phyloP scores from a whole-genome alignment of 1,140 invertebrate species.

The Diabrotica undecimpunctata region DNA sequence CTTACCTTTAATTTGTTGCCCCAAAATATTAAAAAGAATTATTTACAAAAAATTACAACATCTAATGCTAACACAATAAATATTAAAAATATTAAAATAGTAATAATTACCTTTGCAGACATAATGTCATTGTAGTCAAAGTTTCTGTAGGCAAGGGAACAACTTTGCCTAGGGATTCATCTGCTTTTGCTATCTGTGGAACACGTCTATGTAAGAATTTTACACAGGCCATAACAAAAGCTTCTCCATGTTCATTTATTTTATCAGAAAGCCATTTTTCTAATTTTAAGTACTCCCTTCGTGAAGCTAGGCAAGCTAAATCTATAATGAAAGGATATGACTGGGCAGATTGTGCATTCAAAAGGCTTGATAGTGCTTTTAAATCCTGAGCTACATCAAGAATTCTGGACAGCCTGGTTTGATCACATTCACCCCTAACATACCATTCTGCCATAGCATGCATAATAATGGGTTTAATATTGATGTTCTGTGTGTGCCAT shows the following conservation, averaged over 20 bases:
- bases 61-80: no score
- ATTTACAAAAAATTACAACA: no score
- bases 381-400: constrained; percentile 96
- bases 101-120: constrained; percentile 65
- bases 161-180: constrained; percentile 67
- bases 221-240: constrained; percentile 78
- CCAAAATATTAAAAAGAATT: no score
- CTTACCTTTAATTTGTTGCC: no score
- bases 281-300: constrained; percentile 94
- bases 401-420: constrained; percentile 87
- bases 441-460: constrained; percentile 98
- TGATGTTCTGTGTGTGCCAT: constrained; percentile 77
- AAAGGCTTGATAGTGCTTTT: constrained; percentile 87
- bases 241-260: constrained; percentile 90
- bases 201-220: constrained; percentile 83
- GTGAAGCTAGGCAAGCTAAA: constrained; percentile 91
- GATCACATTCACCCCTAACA: constrained; percentile 85
- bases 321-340: constrained; percentile 97
- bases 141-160: constrained; percentile 88
- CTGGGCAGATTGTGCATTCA: constrained; percentile 86
- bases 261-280: constrained; percentile 98
- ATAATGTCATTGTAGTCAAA: constrained; percentile 79
- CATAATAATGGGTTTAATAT: constrained; percentile 84
- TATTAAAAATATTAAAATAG: no score
- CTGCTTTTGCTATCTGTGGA: constrained; percentile 77